A percentile compares a stretch with the other conserved stretches of the same genome.
phyloP scores from a whole-genome alignment of 1,140 invertebrate genomes.

The Nasonia longicornis region DNA sequence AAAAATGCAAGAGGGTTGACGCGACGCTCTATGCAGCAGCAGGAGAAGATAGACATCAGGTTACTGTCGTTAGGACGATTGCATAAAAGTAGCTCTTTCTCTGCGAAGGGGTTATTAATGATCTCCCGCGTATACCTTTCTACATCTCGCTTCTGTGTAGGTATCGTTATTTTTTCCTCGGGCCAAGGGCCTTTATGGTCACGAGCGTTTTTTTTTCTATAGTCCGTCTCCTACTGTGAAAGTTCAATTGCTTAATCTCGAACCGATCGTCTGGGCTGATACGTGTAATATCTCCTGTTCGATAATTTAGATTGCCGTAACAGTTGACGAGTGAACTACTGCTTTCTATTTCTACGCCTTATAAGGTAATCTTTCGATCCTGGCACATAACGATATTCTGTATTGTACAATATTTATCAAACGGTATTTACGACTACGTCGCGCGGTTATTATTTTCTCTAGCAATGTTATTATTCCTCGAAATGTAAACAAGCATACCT shows the following conservation, averaged over 20 bases:
- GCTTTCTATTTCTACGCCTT: background rate
- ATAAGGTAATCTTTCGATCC: background rate
- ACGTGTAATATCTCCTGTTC: background rate
- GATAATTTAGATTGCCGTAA: background rate
- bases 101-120: slow-evolving; percentile 36
- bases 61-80: background rate
- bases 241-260: slow-evolving; percentile 12
- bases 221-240: background rate
- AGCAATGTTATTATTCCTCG: background rate
- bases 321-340: background rate
- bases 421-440: no score
- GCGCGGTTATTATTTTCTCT: background rate
- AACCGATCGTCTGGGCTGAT: background rate
- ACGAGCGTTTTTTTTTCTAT: background rate
- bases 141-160: background rate
- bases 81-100: background rate
- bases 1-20: slow-evolving; percentile 21
- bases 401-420: background rate
- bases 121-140: slow-evolving; percentile 10
- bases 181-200: background rate
- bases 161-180: background rate
- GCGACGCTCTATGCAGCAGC: background rate
- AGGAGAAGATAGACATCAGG: slow-evolving; percentile 31
- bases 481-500: background rate
- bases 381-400: no score